These are phyloP conservation scores for Alcis repandata DNA, from an alignment of 2,888 invertebrate genomes.

Conservation along the genomic window DNA sequence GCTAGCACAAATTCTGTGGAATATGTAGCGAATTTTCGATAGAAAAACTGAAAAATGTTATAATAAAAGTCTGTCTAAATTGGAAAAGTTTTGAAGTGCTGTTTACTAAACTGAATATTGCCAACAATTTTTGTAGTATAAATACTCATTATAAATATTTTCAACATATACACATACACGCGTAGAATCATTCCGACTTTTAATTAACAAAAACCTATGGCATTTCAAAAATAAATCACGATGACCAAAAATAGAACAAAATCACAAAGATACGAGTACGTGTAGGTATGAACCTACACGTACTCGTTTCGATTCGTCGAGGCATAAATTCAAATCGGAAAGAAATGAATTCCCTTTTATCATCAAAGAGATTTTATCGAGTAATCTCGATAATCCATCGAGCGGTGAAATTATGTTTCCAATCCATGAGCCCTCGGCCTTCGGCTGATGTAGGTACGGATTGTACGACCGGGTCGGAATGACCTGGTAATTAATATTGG, in stretches of 20 bases:
- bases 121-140: too few relatives aligned
- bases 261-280: neutral
- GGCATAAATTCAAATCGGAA: constrained; percentile 17
- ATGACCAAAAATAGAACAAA: neutral
- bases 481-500: neutral
- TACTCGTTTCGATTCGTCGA: neutral
- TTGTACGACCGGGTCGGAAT: neutral
- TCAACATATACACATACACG: too few relatives aligned
- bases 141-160: too few relatives aligned
- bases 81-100: too few relatives aligned
- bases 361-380: constrained; percentile 22
- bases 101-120: too few relatives aligned
- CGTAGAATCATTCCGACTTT: too few relatives aligned
- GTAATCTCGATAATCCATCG: constrained; percentile 20
- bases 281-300: neutral
- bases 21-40: too few relatives aligned
- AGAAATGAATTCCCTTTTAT: constrained; percentile 24
- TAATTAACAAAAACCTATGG: too few relatives aligned
- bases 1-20: too few relatives aligned
- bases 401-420: constrained; percentile 26
- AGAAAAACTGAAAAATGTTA: too few relatives aligned
- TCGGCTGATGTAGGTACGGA: too few relatives aligned
- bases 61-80: too few relatives aligned
- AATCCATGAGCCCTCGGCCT: constrained; percentile 1
- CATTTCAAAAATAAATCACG: neutral